Evolutionary conservation across 2,888 invertebrate genomes (phyloP), one percentile per base, ranked within the genome.

Genomic region (Urechis unicinctus): DNA sequence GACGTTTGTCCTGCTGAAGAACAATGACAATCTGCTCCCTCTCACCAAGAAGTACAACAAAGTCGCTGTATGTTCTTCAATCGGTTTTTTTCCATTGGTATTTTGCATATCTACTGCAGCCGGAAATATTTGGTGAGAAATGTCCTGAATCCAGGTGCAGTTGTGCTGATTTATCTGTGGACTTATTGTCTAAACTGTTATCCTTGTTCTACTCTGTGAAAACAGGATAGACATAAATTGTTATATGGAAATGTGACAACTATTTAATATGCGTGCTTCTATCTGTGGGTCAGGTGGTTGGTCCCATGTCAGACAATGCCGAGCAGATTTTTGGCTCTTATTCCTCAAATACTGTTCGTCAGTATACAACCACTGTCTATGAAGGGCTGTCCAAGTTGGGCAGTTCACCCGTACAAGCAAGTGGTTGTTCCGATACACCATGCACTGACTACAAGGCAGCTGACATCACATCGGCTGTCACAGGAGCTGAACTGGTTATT

Each of bases 1-100:
- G 57, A 63, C 68, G n/a, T 68, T 71, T 57, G 71, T 72, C 2
- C 55, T 73, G 53, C 59, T 73, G 50, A 73, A 73, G 55, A 69
- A 72, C 46, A 50, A 55, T 17, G 42, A 63, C 22, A 44, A 44
- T 2, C 21, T 58, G 1, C 55, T 62, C 21, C 62, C 62, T n/a
- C 44, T 71, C 13, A 56, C 56, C 25, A 3, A 46, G 28, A 52
- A 45, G 17, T 48, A 59, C n/a, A 50, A 58, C 2, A 57, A 46
- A 22, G 24, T 66, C 5, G 63, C 66, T 1, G 65, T 65, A 57
- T 54, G 65, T 63, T n/a, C 48, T 25, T 48, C 2, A 17, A 2
- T 22, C 2, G 17, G n/a, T n/a, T n/a, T n/a, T n/a, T n/a, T n/a
- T n/a, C n/a, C n/a, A n/a, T n/a, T n/a, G n/a, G n/a, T n/a, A n/a